Base-by-base conservation (phyloP, 2,113 vertebrate genomes). In the Hemichromis elongatus region DNA sequence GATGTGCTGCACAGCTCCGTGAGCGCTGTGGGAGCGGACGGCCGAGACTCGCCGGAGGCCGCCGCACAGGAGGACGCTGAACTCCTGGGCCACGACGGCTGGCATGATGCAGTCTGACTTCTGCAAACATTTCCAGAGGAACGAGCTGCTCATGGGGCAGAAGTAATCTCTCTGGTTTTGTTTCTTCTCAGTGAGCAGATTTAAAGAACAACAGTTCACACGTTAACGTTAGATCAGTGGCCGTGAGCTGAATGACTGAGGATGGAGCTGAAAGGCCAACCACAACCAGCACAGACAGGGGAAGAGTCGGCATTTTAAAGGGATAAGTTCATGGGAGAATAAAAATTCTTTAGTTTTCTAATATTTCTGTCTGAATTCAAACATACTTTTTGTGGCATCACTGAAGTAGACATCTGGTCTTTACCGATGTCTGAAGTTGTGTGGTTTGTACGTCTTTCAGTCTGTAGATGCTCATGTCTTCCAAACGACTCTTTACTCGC, bases 1-100 rank as follows among this genome's bases (percentile, higher is more conserved):
- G 88, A 93, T 89, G 91, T 88, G 84, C 87, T 90, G 77, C 83
- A 83, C 55, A 26, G 84, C 84, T 52, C 83, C 21, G 5, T 86
- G 89, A 90, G 80, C 45, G 33, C n/a, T 9, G 52, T 80, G 61
- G 80, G 86, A 80, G 77, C 50, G 18, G 56, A 56, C 5, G 47
- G 37, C 53, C 50, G 50, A 26, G 82, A 80, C 2, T 53, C 57
- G 5, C 10, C 18, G 3, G 56, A 57, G 77, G 57, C 73, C 14
- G 33, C 80, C 59, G 11, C 78, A 13, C 86, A 9, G 37, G 54
- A 42, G 24, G 50, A 28, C 28, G 6, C 6, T 53, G 30, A 35
- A 56, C 78, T 42, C 35, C 19, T 21, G n/a, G 3, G 9, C 80
- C 1, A 24, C 14, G 68, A 9, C 2, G 2, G 45, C 3, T 12